Percentiles rank a stretch among this genome's conserved stretches.
Conservation (phyloP, 2,797 vertebrate species). For the Acridotheres tristis region DNA sequence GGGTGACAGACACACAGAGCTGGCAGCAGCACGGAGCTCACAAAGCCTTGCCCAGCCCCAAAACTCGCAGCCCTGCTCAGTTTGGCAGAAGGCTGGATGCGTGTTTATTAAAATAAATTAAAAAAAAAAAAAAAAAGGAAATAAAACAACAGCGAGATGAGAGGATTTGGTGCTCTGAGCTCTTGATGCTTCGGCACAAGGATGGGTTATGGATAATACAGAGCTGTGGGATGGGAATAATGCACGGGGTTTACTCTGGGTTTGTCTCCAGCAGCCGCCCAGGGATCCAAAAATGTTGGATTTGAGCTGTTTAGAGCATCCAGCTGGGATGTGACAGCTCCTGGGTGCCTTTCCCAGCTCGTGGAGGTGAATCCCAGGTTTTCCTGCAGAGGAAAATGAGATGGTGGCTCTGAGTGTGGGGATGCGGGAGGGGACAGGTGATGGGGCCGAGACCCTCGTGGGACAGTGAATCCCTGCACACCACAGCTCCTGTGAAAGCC, state of each 20-base stretch:
- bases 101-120: neutral
- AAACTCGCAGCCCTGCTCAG: neutral
- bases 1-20: neutral
- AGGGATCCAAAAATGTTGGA: neutral
- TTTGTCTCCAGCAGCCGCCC: neutral
- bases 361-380: neutral
- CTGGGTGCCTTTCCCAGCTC: neutral
- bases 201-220: neutral
- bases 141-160: neutral
- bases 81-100: neutral
- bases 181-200: neutral
- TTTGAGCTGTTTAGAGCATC: neutral
- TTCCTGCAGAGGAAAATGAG: neutral
- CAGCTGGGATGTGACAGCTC: neutral
- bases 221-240: neutral
- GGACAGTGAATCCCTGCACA: neutral
- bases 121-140: neutral
- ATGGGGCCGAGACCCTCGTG: no score
- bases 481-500: neutral
- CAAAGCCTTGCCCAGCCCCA: neutral
- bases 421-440: neutral
- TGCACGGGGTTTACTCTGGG: neutral
- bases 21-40: neutral
- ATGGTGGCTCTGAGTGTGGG: no score
- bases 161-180: constrained; percentile 40